Evolutionary conservation across 2,113 vertebrate genomes (phyloP), one percentile per base, ranked within the genome.

Genomic region (Cyanoramphus novaezelandiae): DNA sequence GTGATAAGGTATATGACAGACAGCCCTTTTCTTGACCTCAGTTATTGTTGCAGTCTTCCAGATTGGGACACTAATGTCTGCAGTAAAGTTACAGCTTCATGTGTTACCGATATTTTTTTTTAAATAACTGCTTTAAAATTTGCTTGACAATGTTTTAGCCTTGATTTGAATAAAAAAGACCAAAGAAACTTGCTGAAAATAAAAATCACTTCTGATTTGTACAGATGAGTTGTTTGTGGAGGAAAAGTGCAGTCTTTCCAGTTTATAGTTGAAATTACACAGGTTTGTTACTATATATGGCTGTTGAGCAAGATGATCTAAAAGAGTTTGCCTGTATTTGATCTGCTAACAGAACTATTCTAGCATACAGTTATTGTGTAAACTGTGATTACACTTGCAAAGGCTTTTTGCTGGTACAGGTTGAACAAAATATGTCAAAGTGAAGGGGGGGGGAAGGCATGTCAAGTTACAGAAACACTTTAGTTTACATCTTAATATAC

Each of bases 401-500:
- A 39, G 31, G 5, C n/a, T 63, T 75, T 84, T 57, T 59, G 27
- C 44, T 49, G 11, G 11, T 80, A 20, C 35, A 53, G 1, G 28
- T 86, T 64, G 43, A 82, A 72, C 5, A 16, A 64, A 72, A 60
- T 80, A 3, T 9, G 20, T 69, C 5, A 39, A 44, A 8, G 7
- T 57, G 29, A n/a, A 71, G 31, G 53, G 53, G 17, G 7, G 11
- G 17, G 17, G 43, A 81, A 33, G 62, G 4, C 28, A 23, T 35
- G 28, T 24, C 14, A 88, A 88, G 16, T 52, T 49, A 65, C 10
- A 65, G 33, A 69, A 92, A 46, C 28, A 28, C 4, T 83, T 77
- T 6, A 10, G 18, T 71, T 86, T n/a, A 1, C 86, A 57, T 17
- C 5, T 49, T 13, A 43, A 0, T 55, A 37, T 4, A 2, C 10